Percentiles rank a stretch among this genome's conserved stretches.
phyloP scores from a whole-genome alignment of 1,140 invertebrate species.

The Cydia splendana region DNA sequence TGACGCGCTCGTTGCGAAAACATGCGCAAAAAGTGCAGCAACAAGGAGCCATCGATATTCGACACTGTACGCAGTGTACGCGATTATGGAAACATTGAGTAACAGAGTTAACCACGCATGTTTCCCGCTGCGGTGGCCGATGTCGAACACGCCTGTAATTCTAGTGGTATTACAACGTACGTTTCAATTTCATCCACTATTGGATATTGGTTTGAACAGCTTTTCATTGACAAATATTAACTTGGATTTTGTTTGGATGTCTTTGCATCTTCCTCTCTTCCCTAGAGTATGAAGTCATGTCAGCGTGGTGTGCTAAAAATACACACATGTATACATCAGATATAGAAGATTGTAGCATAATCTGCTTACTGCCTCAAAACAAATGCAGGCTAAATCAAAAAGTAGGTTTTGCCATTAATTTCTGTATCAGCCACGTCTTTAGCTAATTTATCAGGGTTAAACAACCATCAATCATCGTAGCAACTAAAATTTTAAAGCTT shows the following conservation, averaged over 20 bases:
- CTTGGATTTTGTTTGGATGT: neutral
- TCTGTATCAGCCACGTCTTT: neutral
- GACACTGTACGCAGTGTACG: conserved; percentile 10
- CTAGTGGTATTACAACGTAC: neutral
- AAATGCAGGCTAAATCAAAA: conserved; percentile 9
- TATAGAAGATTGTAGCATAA: conserved; percentile 1
- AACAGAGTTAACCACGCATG: conserved; percentile 2
- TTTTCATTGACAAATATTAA: neutral
- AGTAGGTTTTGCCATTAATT: neutral
- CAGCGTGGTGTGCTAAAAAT: neutral
- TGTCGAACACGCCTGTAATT: neutral
- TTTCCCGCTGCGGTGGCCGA: conserved; percentile 2
- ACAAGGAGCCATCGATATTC: conserved; percentile 11
- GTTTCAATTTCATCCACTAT: neutral
- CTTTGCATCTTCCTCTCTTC: neutral
- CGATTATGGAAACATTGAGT: conserved; percentile 16
- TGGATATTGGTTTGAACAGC: neutral
- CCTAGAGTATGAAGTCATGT: neutral
- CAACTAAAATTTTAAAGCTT: neutral
- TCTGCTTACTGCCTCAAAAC: neutral
- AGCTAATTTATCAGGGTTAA: neutral
- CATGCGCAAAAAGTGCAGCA: conserved; percentile 37
- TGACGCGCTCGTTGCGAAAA: conserved; percentile 52
- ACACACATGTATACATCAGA: neutral
- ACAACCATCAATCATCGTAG: neutral